Conservation (phyloP, 2,888 invertebrate species). For the Ophion ellenae region DNA sequence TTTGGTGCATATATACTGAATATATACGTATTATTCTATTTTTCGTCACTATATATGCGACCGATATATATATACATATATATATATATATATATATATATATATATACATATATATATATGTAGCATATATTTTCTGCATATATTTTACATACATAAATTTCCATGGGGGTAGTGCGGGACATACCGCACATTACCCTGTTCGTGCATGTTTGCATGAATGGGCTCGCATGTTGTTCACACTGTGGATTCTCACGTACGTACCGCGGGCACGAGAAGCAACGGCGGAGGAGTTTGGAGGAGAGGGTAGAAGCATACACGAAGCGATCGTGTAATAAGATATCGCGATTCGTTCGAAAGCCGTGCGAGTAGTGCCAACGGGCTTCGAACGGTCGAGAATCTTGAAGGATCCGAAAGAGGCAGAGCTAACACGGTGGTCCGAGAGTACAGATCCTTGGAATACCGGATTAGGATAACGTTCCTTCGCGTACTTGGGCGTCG, state of each 20-base stretch:
- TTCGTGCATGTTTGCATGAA: not conserved
- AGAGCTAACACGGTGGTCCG: constrained; percentile 73
- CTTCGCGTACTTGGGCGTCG: constrained; percentile 34
- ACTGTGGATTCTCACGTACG: constrained; percentile 1
- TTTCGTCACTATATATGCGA: no score
- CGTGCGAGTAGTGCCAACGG: constrained; percentile 73
- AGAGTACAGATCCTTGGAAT: constrained; percentile 66
- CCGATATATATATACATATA: no score
- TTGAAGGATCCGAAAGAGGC: constrained; percentile 49
- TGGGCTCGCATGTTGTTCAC: no score
- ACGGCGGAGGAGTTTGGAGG: not conserved
- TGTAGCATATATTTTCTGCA: no score
- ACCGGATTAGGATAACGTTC: constrained; percentile 68
- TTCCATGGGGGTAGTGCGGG: no score
- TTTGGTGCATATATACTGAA: no score
- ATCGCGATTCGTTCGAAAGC: constrained; percentile 70
- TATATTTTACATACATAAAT: no score
- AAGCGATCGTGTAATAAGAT: constrained; percentile 78
- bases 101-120: no score
- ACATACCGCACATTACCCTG: not conserved
- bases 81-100: no score
- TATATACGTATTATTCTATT: no score
- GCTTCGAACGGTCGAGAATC: constrained; percentile 60
- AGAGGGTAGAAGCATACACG: constrained; percentile 56
- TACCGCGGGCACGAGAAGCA: constrained; percentile 6